Conservation (phyloP, 2,113 vertebrate species). For the Tychaedon coryphoeus region DNA sequence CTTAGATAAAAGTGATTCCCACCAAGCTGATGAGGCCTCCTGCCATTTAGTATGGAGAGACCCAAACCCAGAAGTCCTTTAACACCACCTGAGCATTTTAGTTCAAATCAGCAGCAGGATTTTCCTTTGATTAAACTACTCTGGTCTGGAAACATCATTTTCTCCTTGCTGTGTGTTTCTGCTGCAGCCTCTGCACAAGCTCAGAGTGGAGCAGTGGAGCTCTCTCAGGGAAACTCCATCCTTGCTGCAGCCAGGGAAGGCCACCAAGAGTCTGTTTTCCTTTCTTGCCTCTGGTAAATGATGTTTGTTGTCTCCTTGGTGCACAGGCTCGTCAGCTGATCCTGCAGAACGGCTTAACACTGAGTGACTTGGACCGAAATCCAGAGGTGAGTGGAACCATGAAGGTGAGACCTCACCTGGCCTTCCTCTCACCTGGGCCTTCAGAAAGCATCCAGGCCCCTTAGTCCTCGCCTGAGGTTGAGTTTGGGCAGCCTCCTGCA, state of each 20-base stretch:
- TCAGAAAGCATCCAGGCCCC: background rate
- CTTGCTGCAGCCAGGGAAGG: background rate
- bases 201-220: background rate
- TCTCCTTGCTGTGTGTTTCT: background rate
- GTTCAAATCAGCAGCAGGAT: background rate
- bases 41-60: background rate
- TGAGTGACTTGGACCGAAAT: slow-evolving; percentile 93
- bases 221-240: background rate
- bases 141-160: background rate
- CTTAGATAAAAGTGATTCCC: background rate
- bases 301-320: background rate
- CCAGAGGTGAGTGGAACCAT: slow-evolving; percentile 80
- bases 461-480: background rate
- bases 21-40: background rate
- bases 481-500: background rate
- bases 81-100: background rate
- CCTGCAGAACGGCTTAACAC: slow-evolving; percentile 84
- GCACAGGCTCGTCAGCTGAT: slow-evolving; percentile 93
- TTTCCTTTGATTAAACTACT: background rate
- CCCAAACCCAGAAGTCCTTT: background rate
- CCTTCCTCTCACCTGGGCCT: background rate
- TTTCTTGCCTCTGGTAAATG: background rate
- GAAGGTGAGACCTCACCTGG: background rate
- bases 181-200: background rate
- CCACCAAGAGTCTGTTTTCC: background rate